Base-by-base conservation (phyloP, 2,113 vertebrate genomes). In the Acanthochromis polyacanthus region DNA sequence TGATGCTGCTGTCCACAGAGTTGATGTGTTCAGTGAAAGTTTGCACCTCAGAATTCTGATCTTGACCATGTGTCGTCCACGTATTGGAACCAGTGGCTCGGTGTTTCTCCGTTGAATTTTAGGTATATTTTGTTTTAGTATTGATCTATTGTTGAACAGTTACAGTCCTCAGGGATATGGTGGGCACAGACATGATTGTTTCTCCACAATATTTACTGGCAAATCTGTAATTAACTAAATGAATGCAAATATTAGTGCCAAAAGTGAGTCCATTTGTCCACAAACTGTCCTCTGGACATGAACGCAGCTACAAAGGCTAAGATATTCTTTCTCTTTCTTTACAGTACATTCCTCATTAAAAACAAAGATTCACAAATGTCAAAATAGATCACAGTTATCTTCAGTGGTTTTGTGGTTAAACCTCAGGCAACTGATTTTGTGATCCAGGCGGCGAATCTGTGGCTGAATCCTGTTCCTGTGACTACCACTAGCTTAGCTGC, bases 201-300 rank as follows among this genome's bases (percentile, higher is more conserved):
- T 77, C 19, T 16, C 50, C 30, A 46, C 57, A 59, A 60, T 20
- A 72, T 71, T 63, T 74, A 65, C 64, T 70, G 60, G 66, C 84
- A 74, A 73, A 57, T 55, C 11, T 52, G 10, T 51, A 50, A 90
- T 82, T 75, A 50, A 76, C 55, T 70, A 72, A 71, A 22, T 40
- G 51, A 61, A 71, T 63, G 59, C 58, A 77, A 79, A 87, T 64
- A 81, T 86, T 84, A 69, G 60, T 59, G 17, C 40, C n/a, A 61
- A 76, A 60, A 60, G 55, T 19, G 30, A 50, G 10, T 32, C 17
- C 45, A 20, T 15, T 50, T 55, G 1, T 40, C 48, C 16, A 10
- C 58, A 72, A 71, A 68, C 8, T 55, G 65, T 59, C 45, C 71
- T 30, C 30, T 65, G 48, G 36, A 68, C 76, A 30, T 50, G 20